phyloP scores from a whole-genome alignment of 2,888 invertebrate species.

The Linyphia triangularis region DNA sequence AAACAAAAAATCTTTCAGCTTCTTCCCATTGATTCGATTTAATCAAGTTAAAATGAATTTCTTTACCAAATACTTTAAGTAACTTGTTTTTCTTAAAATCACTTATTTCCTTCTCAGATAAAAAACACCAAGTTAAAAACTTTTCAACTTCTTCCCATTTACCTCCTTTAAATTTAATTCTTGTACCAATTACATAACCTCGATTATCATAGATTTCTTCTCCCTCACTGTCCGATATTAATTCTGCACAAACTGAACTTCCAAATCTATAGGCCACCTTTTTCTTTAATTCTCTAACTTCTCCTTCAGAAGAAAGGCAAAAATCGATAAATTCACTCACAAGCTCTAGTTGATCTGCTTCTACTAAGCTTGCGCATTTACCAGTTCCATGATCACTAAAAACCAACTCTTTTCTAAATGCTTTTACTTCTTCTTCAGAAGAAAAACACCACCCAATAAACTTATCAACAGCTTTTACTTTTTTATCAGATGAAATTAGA shows the following conservation, averaged over 20 bases:
- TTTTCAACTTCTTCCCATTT: constrained; percentile 31
- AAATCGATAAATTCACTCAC: neutral
- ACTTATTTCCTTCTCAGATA: constrained; percentile 31
- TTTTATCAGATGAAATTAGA: neutral
- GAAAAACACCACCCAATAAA: constrained; percentile 25
- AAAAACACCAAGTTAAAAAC: constrained; percentile 33
- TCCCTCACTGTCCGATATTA: neutral
- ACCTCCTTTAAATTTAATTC: neutral
- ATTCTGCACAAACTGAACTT: neutral
- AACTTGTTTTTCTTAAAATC: constrained; percentile 20
- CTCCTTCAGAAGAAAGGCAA: neutral
- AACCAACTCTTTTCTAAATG: constrained; percentile 10
- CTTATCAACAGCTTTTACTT: neutral
- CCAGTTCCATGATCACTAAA: neutral
- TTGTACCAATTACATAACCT: neutral
- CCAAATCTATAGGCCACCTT: neutral
- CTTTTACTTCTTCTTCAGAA: constrained; percentile 9
- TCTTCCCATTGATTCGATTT: constrained; percentile 20
- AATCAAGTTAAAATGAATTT: constrained; percentile 37
- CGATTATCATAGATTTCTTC: neutral
- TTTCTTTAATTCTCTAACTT: constrained; percentile 20
- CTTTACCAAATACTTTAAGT: neutral
- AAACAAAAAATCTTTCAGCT: constrained; percentile 40
- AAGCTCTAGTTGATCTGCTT: neutral
- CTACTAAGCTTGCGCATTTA: neutral